Conservation (phyloP, 2,797 vertebrate species). For the Phataginus tetradactyla region DNA sequence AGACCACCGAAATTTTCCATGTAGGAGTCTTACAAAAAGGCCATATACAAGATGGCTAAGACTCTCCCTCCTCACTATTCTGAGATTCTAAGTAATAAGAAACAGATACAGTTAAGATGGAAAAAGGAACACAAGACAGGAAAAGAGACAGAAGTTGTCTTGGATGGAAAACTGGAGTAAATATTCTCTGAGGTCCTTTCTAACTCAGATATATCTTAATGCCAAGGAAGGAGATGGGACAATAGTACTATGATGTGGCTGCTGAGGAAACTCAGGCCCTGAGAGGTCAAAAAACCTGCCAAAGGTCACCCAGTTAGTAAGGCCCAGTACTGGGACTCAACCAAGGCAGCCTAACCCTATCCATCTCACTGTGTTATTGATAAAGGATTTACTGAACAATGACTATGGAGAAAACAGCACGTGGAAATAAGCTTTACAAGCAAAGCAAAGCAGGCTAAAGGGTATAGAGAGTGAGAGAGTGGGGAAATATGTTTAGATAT, state of each 20-base stretch:
- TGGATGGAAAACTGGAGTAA: neutral
- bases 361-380: neutral
- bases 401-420: neutral
- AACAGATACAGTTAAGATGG: slow-evolving; percentile 31
- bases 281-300: neutral
- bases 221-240: neutral
- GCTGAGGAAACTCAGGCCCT: neutral
- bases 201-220: neutral
- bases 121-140: neutral
- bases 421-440: neutral
- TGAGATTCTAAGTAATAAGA: slow-evolving; percentile 22
- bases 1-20: neutral
- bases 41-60: neutral
- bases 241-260: neutral
- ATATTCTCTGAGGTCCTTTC: neutral
- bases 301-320: neutral
- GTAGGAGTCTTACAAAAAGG: neutral
- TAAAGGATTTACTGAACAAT: slow-evolving; percentile 3
- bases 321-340: neutral
- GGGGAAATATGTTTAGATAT: neutral
- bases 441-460: neutral
- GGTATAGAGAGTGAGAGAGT: neutral
- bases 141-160: neutral
- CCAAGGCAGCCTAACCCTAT: neutral
- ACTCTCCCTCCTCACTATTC: neutral